Conservation (phyloP, 2,113 vertebrate species). For the Tenebrosternarchus preto region DNA sequence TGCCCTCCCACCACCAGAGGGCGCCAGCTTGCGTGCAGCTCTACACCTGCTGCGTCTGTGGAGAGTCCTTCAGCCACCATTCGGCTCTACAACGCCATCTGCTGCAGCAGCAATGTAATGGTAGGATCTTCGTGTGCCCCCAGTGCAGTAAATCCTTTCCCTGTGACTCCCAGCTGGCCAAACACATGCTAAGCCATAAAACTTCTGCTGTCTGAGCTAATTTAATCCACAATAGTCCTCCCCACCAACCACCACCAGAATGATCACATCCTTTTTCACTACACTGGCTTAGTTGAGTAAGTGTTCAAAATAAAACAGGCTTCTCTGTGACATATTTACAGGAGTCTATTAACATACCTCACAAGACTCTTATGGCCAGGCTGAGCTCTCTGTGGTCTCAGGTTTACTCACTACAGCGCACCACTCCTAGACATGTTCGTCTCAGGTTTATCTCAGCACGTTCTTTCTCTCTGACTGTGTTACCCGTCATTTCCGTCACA, state of each 20-base stretch:
- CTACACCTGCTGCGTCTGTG: conserved; percentile 54
- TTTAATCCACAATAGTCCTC: not conserved
- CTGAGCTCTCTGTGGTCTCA: not conserved
- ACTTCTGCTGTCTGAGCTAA: not conserved
- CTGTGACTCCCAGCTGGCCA: conserved; percentile 60
- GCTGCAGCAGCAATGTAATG: conserved; percentile 61
- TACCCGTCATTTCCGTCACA: not conserved
- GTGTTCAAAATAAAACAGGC: too few species aligned
- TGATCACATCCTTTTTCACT: too few species aligned
- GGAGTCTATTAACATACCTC: not conserved
- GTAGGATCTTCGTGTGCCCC: conserved; percentile 66
- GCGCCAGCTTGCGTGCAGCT: conserved; percentile 54
- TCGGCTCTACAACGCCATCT: conserved; percentile 63
- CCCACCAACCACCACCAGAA: too few species aligned
- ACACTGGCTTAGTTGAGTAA: too few species aligned
- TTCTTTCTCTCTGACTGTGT: too few species aligned
- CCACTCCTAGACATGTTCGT: too few species aligned
- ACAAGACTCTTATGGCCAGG: not conserved
- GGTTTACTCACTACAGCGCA: not conserved
- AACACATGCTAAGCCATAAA: conserved; percentile 63
- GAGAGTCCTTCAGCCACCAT: conserved; percentile 57
- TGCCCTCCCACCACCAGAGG: conserved; percentile 70
- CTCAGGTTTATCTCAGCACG: too few species aligned
- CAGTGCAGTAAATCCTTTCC: conserved; percentile 66
- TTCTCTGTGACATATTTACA: conserved; percentile 16